Conservation (phyloP, 2,113 vertebrate genomes). For the Motacilla tschutschensis region DNA sequence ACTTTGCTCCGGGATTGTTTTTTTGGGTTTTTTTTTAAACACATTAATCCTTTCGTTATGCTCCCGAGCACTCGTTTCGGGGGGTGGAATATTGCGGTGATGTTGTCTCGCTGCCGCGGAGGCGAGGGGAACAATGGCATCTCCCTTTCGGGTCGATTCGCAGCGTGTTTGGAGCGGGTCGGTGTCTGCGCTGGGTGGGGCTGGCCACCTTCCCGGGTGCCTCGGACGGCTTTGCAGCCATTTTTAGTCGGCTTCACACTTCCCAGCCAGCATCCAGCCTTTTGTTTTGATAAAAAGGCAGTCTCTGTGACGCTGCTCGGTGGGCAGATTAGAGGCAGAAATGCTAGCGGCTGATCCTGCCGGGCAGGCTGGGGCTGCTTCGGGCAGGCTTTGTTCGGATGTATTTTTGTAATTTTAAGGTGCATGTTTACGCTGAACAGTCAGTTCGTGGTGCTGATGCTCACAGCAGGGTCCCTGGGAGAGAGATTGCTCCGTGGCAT, state of each 20-base stretch:
- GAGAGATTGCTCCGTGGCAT: not conserved
- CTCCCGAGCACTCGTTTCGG: not conserved
- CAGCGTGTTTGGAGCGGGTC: conserved; percentile 48
- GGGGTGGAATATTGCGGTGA: not conserved
- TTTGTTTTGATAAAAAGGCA: conserved; percentile 73
- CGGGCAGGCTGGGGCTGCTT: not conserved
- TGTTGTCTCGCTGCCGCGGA: not conserved
- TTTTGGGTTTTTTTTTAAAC: not conserved
- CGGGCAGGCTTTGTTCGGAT: not conserved
- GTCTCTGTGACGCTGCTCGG: conserved; percentile 36
- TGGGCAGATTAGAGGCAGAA: conserved; percentile 18
- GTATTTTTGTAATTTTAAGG: conserved; percentile 34
- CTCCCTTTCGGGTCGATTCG: conserved; percentile 17
- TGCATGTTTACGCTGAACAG: not conserved
- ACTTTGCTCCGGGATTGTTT: not conserved
- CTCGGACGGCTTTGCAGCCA: conserved; percentile 77
- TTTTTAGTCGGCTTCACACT: conserved; percentile 75
- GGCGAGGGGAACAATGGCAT: conserved; percentile 17
- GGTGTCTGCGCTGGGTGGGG: conserved; percentile 74
- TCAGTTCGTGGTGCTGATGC: not conserved
- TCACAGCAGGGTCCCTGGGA: not conserved
- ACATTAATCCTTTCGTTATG: not conserved
- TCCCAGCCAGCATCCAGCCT: conserved; percentile 60
- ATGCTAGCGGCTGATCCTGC: not conserved
- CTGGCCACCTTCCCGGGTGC: conserved; percentile 52